Conservation (phyloP, 2,113 vertebrate species). For the human region DNA sequence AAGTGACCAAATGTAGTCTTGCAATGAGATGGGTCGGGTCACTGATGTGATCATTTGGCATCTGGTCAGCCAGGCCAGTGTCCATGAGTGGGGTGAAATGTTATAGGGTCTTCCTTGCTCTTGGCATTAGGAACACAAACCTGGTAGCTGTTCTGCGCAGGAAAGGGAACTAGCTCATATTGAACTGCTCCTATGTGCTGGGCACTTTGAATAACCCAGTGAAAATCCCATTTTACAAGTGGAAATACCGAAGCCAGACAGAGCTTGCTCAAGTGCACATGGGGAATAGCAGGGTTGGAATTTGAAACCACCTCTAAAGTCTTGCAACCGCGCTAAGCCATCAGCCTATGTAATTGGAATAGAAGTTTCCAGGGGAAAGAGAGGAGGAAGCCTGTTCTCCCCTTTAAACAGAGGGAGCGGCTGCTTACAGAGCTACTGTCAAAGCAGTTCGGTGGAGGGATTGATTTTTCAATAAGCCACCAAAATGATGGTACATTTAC, state of each 20-base stretch:
- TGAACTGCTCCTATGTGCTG: rapidly evolving
- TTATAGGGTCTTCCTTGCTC: neutral
- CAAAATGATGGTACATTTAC: neutral
- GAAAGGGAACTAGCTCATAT: neutral
- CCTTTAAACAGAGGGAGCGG: neutral
- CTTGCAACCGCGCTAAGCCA: rapidly evolving
- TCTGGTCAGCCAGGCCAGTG: neutral
- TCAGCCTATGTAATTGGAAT: rapidly evolving
- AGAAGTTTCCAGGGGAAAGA: neutral
- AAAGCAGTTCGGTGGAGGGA: neutral
- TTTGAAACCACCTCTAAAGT: neutral
- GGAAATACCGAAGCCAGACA: neutral
- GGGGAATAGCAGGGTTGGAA: neutral
- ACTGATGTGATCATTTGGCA: rapidly evolving
- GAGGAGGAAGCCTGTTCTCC: neutral
- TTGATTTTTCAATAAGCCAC: neutral
- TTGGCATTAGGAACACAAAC: neutral
- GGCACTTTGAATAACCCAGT: neutral
- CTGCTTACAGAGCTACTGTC: neutral
- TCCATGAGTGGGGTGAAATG: neutral
- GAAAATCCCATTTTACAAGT: neutral
- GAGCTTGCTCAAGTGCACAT: rapidly evolving
- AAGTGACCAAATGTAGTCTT: neutral
- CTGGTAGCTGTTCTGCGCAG: neutral
- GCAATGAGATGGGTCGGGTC: neutral